Evolutionary conservation across 1,140 invertebrate genomes (phyloP), one percentile per base, ranked within the genome.

Genomic region (Apocrypta bakeri): DNA sequence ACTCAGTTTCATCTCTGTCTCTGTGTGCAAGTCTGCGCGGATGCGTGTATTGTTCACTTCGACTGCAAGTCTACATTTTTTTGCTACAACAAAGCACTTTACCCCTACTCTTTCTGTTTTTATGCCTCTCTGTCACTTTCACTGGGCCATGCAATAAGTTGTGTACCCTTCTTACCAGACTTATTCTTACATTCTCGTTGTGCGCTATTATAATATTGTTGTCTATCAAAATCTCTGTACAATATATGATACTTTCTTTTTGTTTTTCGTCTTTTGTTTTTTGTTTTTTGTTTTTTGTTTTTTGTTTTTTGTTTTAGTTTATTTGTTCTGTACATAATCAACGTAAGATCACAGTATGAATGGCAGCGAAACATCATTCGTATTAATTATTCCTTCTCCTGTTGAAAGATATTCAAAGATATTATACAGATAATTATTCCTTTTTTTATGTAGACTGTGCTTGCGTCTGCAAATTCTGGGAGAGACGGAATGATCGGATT

Each of bases 131-230:
- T 40, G 37, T 64, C 48, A 37, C 33, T 56, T n/a, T 56, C 21
- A 17, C 48, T 56, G 17, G 48, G 48, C 48, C 48, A 56, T 56
- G 48, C 48, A 56, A 56, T 56, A 4, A 56, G n/a, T 56, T 56
- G 21, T 56, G 48, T n/a, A 56, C 48, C 48, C 61, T n/a, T 63
- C 61, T 76, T 3, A 64, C 25, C 8, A 66, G 64, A 64, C n/a
- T 37, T 76, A 56, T 21, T 37, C 29, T 66, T 76, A 56, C n/a
- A 31, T 37, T 76, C 21, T 64, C 61, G 24, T 66, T 77, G 75
- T 77, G 11, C 63, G 33, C 12, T 40, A 66, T 21, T 77, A n/a
- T 42, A 11, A 8, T 66, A 66, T 27, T 31, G n/a, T 6, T 66
- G 24, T 33, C 29, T 76, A n/a, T 12, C 37, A 76, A 6, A 56